Percentiles rank a stretch among this genome's conserved stretches.
These are phyloP conservation scores for Thera obeliscata DNA, from an alignment of 2,888 invertebrate genomes.

Conservation along the genomic window DNA sequence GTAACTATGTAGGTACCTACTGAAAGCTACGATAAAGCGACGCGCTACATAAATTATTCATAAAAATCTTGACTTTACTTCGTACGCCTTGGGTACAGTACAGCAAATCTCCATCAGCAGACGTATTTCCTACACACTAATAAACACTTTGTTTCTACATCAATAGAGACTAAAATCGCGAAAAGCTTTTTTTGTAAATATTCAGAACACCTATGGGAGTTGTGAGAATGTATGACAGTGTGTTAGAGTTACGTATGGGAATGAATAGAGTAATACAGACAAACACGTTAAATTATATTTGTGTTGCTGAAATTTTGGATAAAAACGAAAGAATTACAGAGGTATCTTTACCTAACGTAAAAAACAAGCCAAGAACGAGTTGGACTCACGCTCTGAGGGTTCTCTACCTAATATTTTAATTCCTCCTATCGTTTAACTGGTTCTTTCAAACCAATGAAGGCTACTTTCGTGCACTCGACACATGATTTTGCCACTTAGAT, in stretches of 20 bases:
- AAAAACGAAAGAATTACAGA: not conserved
- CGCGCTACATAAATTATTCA: slow-evolving; percentile 77
- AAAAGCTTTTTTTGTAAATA: slow-evolving; percentile 11
- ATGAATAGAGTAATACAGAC: slow-evolving; percentile 27
- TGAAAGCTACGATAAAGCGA: slow-evolving; percentile 63
- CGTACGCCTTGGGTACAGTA: slow-evolving; percentile 34
- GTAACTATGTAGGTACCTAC: slow-evolving; percentile 27
- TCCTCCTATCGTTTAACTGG: too few species aligned
- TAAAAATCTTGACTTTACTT: slow-evolving; percentile 71
- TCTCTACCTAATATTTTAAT: too few species aligned
- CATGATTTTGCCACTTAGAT: too few species aligned
- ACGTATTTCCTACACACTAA: slow-evolving; percentile 6
- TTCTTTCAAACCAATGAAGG: too few species aligned
- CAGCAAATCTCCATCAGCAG: slow-evolving; percentile 30
- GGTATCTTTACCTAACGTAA: not conserved
- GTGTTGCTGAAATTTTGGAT: slow-evolving; percentile 12
- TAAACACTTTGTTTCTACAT: not conserved
- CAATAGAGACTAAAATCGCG: slow-evolving; percentile 17
- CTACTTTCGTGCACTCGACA: too few species aligned
- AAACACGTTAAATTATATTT: slow-evolving; percentile 34
- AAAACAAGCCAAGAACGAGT: not conserved
- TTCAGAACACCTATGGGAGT: slow-evolving; percentile 36
- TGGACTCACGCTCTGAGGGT: not conserved
- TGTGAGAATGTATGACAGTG: slow-evolving; percentile 37
- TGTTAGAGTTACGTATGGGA: slow-evolving; percentile 13